Conservation (phyloP, 1,140 invertebrate genomes). For the Cyclargus thomasi region DNA sequence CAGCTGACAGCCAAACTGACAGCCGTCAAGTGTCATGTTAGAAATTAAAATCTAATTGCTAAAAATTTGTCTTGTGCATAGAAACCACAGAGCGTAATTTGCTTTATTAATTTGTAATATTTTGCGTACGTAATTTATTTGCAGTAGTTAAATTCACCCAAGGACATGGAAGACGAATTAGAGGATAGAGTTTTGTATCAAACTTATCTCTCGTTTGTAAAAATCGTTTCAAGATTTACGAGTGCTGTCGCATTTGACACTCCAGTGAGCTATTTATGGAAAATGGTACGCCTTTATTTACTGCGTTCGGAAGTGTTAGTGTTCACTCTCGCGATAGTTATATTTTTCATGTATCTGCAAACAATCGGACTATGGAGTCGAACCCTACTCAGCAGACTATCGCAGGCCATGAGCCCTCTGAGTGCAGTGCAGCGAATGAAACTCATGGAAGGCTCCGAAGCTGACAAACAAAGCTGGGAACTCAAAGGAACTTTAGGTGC, state of each 20-base stretch:
- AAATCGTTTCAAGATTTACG: slow-evolving; percentile 85
- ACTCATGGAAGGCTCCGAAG: slow-evolving; percentile 71
- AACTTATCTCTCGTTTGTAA: slow-evolving; percentile 88
- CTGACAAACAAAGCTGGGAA: slow-evolving; percentile 86
- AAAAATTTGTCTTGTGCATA: background rate
- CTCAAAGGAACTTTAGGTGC: slow-evolving; percentile 83
- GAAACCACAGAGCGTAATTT: background rate
- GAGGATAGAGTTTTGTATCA: slow-evolving; percentile 90
- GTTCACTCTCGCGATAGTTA: slow-evolving; percentile 79
- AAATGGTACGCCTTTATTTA: slow-evolving; percentile 82
- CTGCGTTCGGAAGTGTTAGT: slow-evolving; percentile 85
- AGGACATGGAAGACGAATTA: slow-evolving; percentile 89
- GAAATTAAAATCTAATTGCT: background rate
- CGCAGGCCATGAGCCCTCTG: slow-evolving; percentile 80
- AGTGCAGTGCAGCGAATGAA: slow-evolving; percentile 73
- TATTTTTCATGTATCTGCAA: slow-evolving; percentile 85
- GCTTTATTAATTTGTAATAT: background rate
- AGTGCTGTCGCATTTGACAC: slow-evolving; percentile 82
- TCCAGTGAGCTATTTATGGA: slow-evolving; percentile 82
- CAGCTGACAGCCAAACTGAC: background rate
- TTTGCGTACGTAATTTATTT: slow-evolving; percentile 1
- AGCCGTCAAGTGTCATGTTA: background rate
- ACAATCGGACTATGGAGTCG: slow-evolving; percentile 86
- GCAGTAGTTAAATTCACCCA: slow-evolving; percentile 16
- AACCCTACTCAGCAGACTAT: slow-evolving; percentile 82